Percentiles rank a stretch among this genome's conserved stretches.
Conservation (phyloP, 2,113 vertebrate species). For the Cyanocitta stelleri region DNA sequence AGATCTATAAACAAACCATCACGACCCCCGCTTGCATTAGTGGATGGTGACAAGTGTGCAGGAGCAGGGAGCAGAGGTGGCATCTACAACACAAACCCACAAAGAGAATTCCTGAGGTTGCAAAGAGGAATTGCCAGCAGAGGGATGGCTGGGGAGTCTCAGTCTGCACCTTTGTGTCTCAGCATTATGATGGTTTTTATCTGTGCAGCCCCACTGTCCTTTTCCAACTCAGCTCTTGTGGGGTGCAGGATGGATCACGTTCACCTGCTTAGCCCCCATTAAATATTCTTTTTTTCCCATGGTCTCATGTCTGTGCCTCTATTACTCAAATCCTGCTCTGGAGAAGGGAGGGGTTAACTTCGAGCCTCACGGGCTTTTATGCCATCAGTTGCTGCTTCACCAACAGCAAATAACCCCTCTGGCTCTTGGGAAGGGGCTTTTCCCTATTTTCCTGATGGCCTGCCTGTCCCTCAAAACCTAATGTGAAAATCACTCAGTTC, state of each 20-base stretch:
- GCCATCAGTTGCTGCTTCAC: background rate
- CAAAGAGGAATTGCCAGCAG: background rate
- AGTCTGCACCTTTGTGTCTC: background rate
- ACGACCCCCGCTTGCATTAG: no score
- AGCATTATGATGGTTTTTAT: background rate
- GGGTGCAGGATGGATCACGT: background rate
- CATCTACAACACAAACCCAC: background rate
- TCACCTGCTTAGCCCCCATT: background rate
- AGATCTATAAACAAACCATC: no score
- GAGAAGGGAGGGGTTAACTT: background rate
- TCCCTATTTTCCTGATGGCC: background rate
- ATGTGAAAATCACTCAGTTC: accelerated
- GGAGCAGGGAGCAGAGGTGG: background rate
- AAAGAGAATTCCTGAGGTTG: background rate
- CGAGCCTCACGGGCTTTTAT: background rate
- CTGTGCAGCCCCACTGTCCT: background rate
- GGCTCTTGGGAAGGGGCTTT: background rate
- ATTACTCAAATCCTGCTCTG: background rate
- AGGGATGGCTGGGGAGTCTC: background rate
- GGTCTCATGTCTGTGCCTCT: background rate
- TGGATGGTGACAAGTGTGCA: background rate
- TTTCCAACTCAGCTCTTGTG: background rate
- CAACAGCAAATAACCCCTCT: background rate
- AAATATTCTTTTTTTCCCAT: background rate
- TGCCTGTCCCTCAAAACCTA: background rate